Percentiles rank a stretch among this genome's conserved stretches.
phyloP scores from a whole-genome alignment of 2,888 invertebrate species.

The Malacosoma neustria region DNA sequence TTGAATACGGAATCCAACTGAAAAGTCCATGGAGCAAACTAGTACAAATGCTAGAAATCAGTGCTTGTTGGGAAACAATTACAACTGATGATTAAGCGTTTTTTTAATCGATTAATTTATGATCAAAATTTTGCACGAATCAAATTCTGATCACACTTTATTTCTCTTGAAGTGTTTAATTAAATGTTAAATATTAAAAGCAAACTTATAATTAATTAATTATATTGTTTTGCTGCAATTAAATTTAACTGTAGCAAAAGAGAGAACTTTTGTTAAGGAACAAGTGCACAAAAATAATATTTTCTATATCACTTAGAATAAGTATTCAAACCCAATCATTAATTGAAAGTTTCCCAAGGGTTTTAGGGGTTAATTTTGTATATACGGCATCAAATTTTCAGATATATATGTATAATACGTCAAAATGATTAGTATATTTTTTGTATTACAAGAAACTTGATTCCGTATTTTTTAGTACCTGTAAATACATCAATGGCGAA shows the following conservation, averaged over 20 bases:
- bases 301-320: no score
- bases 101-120: no score
- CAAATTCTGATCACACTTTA: no score
- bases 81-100: constrained; percentile 24
- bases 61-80: constrained; percentile 22
- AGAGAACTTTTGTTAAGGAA: no score
- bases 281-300: no score
- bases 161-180: no score
- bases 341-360: constrained; percentile 1
- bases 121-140: no score
- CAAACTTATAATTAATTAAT: no score
- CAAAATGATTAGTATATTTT: constrained; percentile 1
- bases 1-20: constrained; percentile 57
- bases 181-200: no score
- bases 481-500: constrained; percentile 63
- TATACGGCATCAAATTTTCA: constrained; percentile 4
- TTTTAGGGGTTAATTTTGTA: constrained; percentile 3
- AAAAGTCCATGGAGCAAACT: constrained; percentile 70
- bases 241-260: no score
- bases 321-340: constrained; percentile 4
- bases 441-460: constrained; percentile 28
- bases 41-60: constrained; percentile 45
- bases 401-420: constrained; percentile 1
- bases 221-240: no score
- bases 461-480: constrained; percentile 56